phyloP scores from a whole-genome alignment of 2,113 vertebrate genomes.

The Sitta europaea region DNA sequence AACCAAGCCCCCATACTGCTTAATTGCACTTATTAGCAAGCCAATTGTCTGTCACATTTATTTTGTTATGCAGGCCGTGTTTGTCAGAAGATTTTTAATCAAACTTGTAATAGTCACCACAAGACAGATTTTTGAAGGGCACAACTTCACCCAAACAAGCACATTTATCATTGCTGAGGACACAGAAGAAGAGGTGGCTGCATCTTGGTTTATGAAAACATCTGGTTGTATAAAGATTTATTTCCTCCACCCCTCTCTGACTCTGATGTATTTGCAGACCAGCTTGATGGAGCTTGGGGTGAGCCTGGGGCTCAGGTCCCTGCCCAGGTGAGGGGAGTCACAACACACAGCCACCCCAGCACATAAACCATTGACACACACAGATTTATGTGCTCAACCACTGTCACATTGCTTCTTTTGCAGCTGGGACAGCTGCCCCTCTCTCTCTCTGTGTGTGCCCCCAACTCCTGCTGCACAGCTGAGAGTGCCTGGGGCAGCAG shows the following conservation, averaged over 20 bases:
- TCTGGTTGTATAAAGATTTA: not conserved
- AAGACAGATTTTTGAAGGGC: conserved; percentile 13
- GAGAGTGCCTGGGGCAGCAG: not conserved
- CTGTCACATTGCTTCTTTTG: not conserved
- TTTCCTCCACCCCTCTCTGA: not conserved
- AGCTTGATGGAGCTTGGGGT: not conserved
- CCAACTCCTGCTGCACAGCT: not conserved
- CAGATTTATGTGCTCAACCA: not conserved
- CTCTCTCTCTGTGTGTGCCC: not conserved
- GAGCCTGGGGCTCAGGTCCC: not conserved
- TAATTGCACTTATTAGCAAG: conserved; percentile 34
- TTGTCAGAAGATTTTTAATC: not conserved
- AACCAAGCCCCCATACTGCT: conserved; percentile 9
- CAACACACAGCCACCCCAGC: not conserved
- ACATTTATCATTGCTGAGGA: not conserved
- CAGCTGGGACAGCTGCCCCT: not conserved
- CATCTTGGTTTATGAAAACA: not conserved
- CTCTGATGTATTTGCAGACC: not conserved
- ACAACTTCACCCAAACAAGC: not conserved
- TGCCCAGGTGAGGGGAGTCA: not conserved
- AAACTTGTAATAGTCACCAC: not conserved
- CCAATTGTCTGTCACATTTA: not conserved
- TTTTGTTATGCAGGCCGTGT: not conserved
- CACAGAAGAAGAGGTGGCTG: not conserved
- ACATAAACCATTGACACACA: not conserved